Percentiles rank a stretch among this genome's conserved stretches.
Evolutionary conservation across 2,888 invertebrate species (phyloP).

Genomic region (Linyphia triangularis): DNA sequence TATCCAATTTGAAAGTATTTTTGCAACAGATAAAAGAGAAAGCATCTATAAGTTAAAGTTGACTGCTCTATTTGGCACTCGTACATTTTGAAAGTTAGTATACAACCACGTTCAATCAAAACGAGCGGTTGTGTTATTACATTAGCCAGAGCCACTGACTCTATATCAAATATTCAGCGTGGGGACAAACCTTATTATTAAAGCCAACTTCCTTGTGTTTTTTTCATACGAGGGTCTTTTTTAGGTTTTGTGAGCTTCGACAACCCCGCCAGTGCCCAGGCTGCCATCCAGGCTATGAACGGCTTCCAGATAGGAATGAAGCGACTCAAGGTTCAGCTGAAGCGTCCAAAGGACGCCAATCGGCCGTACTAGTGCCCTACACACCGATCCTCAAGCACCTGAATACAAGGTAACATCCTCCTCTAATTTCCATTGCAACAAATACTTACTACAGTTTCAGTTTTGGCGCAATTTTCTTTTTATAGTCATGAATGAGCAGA

Average conservation of each 20-base stretch:
- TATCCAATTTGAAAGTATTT: too few relatives aligned
- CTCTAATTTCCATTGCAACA: neutral
- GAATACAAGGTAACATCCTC: constrained; percentile 37
- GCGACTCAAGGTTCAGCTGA: constrained; percentile 99
- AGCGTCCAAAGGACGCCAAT: constrained; percentile 98
- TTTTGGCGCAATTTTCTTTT: too few relatives aligned
- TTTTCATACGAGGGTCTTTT: neutral
- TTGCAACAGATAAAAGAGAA: too few relatives aligned
- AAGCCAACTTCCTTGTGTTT: neutral
- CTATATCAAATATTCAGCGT: neutral
- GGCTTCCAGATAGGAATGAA: constrained; percentile 99
- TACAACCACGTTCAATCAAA: too few relatives aligned
- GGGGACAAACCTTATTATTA: too few relatives aligned
- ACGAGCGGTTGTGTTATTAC: neutral
- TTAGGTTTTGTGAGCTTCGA: constrained; percentile 99
- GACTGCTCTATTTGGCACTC: too few relatives aligned
- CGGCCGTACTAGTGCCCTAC: constrained; percentile 88
- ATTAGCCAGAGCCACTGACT: neutral
- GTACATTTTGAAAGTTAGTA: too few relatives aligned
- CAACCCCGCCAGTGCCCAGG: constrained; percentile 98
- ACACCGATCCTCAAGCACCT: constrained; percentile 52
- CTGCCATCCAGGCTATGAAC: constrained; percentile 99
- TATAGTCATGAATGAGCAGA: too few relatives aligned
- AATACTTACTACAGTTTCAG: neutral
- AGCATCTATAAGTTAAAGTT: too few relatives aligned